phyloP scores from a whole-genome alignment of 35 echinoderm and acorn worm species.

The Diadema setosum region DNA sequence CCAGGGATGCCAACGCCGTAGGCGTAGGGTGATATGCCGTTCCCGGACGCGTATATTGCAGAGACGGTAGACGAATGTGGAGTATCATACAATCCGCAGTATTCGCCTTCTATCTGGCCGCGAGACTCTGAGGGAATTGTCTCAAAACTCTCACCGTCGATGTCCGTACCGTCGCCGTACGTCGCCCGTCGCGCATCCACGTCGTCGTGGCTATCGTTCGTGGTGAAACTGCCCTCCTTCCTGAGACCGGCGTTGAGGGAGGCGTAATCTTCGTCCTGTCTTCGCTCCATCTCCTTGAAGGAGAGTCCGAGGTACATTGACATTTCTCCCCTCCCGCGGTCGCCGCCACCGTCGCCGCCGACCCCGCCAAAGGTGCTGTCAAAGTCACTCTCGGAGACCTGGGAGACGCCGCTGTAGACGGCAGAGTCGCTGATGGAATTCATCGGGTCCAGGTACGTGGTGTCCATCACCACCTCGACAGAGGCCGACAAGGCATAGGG shows the following conservation, averaged over 20 bases:
- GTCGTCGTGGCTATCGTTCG: not conserved
- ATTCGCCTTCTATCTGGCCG: not conserved
- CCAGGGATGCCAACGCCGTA: not conserved
- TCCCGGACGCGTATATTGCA: not conserved
- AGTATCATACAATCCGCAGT: not conserved
- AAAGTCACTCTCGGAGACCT: constrained; percentile 1
- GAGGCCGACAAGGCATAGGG: not conserved
- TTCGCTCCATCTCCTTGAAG: not conserved
- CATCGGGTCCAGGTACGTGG: not conserved
- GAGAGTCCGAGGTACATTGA: not conserved
- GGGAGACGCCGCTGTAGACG: not conserved
- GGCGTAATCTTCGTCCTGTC: not conserved
- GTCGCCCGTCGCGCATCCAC: not conserved
- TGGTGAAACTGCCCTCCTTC: not conserved
- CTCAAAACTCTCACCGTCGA: not conserved
- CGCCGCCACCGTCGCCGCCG: not conserved
- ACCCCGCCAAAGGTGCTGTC: not conserved
- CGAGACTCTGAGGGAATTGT: not conserved
- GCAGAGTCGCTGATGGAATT: not conserved
- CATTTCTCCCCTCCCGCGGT: not conserved
- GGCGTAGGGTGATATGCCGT: not conserved
- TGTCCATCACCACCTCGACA: not conserved
- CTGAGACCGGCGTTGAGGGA: not conserved
- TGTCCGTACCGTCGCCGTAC: not conserved
- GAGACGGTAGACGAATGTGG: not conserved